Evolutionary conservation across 2,113 vertebrate genomes (phyloP), one percentile per base, ranked within the genome.

Genomic region (Sinocyclocheilus maitianheensis): DNA sequence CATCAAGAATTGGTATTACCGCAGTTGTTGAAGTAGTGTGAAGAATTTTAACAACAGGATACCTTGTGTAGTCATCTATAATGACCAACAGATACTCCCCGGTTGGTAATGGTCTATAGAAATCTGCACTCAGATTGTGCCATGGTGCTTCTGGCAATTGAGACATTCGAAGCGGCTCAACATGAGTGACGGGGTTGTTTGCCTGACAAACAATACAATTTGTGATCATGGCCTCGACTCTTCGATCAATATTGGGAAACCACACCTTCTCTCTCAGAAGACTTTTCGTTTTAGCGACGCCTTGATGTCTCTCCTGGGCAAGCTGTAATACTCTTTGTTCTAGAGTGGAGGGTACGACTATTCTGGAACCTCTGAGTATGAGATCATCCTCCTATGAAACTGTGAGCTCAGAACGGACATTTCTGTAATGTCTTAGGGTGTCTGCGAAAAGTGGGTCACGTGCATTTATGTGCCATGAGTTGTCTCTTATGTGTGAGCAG

Each of bases 301-400:
- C 88, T 78, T 89, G 90, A 46, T 90, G 83, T 77, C 85, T 71
- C 65, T 91, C 83, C 30, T 90, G 85, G 26, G 80, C 81, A 3
- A 90, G 63, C 53, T 87, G 37, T 65, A 90, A 2, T 0, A 85
- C 84, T 79, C 82, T 46, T 2, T 84, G 69, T 3, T 89, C 5
- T 5, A 88, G 83, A 2, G 67, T 5, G 14, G 75, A 3, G 3
- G 88, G 72, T 10, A 88, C 77, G 20, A 88, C 62, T 22, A 89
- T 85, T 83, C 84, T 88, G 1, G 76, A 75, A 18, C 82, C 75
- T 11, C 24, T 5, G 5, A 90, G 65, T 14, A 90, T 7, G 18
- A 88, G 82, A 63, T 88, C 69, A 60, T 86, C 48, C 16, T 40
- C 18, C 9, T 2, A 24, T 37, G 67, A 75, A 13, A 69, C n/a